Conservation (phyloP, 2,888 invertebrate genomes). For the Ernsta delagoae region DNA sequence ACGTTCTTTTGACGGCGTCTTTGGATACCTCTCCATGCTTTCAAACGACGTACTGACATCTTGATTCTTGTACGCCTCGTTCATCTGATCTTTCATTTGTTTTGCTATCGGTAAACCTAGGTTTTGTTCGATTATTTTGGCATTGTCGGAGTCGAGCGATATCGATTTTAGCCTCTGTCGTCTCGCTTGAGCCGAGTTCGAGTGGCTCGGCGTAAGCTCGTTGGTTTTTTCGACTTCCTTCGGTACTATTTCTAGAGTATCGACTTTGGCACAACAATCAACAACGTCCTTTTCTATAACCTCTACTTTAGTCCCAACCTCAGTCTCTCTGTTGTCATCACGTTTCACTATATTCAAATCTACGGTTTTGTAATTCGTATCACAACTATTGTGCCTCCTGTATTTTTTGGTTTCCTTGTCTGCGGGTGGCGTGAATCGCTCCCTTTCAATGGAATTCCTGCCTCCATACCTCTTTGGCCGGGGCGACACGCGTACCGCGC, state of each 20-base stretch:
- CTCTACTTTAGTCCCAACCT: slow-evolving; percentile 44
- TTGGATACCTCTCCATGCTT: slow-evolving; percentile 66
- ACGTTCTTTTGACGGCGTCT: slow-evolving; percentile 63
- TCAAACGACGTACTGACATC: slow-evolving; percentile 75
- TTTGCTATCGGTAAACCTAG: slow-evolving; percentile 82
- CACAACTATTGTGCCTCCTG: slow-evolving; percentile 75
- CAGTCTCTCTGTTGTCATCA: slow-evolving; percentile 61
- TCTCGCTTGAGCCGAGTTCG: slow-evolving; percentile 71
- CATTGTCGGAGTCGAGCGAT: slow-evolving; percentile 84
- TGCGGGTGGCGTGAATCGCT: slow-evolving; percentile 72
- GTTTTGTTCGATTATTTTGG: slow-evolving; percentile 84
- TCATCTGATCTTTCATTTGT: slow-evolving; percentile 81
- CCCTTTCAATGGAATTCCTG: slow-evolving; percentile 74
- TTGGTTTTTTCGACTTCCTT: slow-evolving; percentile 56
- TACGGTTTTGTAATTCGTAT: slow-evolving; percentile 72
- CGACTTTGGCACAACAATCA: slow-evolving; percentile 74
- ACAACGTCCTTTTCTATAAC: slow-evolving; percentile 63
- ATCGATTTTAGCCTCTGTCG: slow-evolving; percentile 83
- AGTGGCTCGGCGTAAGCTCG: slow-evolving; percentile 56
- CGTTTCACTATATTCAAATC: slow-evolving; percentile 64
- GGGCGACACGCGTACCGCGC: slow-evolving; percentile 55
- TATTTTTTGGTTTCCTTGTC: slow-evolving; percentile 74
- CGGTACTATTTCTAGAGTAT: slow-evolving; percentile 60
- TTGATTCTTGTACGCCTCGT: slow-evolving; percentile 74
- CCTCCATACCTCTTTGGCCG: slow-evolving; percentile 72